phyloP scores from a whole-genome alignment of 2,797 vertebrate species.

The Cheirogaleus major region DNA sequence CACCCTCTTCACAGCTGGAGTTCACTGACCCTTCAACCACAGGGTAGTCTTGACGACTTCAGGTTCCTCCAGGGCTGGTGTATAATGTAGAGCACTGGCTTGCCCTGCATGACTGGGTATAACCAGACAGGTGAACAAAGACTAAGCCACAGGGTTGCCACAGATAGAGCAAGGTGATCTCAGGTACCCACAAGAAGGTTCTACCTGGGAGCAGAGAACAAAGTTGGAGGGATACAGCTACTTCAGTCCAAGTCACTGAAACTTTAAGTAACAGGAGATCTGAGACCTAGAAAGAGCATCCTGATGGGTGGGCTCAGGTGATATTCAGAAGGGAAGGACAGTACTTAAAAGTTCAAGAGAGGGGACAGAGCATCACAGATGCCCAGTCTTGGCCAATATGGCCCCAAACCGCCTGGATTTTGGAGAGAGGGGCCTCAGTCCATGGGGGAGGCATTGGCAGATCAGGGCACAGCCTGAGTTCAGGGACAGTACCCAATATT shows the following conservation, averaged over 20 bases:
- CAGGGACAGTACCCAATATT: neutral
- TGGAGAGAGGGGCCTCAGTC: neutral
- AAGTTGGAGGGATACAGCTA: neutral
- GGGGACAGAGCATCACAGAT: neutral
- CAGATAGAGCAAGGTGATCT: neutral
- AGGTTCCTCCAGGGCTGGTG: neutral
- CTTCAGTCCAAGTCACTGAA: neutral
- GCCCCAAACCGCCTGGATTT: neutral
- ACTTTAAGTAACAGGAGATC: neutral
- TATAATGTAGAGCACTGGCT: neutral
- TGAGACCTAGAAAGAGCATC: neutral
- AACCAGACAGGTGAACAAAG: neutral
- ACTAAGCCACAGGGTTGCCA: too few species aligned
- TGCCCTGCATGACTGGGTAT: accelerated
- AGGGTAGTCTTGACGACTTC: neutral
- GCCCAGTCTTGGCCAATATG: neutral
- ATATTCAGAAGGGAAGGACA: neutral
- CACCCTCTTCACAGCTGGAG: neutral
- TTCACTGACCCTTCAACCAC: neutral
- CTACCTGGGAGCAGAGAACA: neutral
- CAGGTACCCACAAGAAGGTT: neutral
- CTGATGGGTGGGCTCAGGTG: neutral
- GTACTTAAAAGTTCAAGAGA: neutral
- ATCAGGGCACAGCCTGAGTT: neutral
- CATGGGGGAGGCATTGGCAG: neutral